These are phyloP conservation scores for Operophtera brumata DNA, from an alignment of 2,888 invertebrate genomes.

Conservation along the genomic window DNA sequence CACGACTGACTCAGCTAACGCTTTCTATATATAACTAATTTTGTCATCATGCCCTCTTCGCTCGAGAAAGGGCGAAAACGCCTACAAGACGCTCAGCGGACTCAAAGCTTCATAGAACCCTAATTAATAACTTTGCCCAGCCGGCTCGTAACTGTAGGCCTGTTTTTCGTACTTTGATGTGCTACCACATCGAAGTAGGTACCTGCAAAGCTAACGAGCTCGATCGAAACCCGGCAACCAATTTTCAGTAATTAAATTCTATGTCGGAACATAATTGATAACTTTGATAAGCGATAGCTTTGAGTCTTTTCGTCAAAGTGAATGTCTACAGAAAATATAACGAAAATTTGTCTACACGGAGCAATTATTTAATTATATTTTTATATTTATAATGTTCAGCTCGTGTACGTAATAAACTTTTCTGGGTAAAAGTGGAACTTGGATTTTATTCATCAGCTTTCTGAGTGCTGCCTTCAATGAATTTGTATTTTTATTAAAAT, in stretches of 20 bases:
- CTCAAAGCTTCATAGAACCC: too few species aligned
- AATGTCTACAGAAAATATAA: slow-evolving; percentile 16
- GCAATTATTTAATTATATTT: too few species aligned
- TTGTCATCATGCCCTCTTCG: too few species aligned
- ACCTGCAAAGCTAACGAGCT: neutral
- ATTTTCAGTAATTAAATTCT: slow-evolving; percentile 8
- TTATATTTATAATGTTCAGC: neutral
- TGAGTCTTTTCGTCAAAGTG: slow-evolving; percentile 22
- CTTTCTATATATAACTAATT: too few species aligned
- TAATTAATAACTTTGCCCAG: too few species aligned
- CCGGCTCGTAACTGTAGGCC: too few species aligned
- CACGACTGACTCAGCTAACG: too few species aligned
- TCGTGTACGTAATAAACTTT: slow-evolving; percentile 1
- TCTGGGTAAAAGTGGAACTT: neutral
- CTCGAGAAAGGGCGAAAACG: too few species aligned
- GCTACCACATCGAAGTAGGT: too few species aligned
- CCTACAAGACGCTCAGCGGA: too few species aligned
- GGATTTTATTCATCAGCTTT: slow-evolving; percentile 6
- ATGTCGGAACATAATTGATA: slow-evolving; percentile 35
- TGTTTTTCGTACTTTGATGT: too few species aligned
- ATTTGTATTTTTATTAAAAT: neutral
- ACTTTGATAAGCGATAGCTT: slow-evolving; percentile 25
- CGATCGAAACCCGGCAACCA: neutral
- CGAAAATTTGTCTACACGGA: neutral
- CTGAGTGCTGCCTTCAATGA: neutral